Base-by-base conservation (phyloP, 2,113 vertebrate genomes). In the Eulemur rufifrons region DNA sequence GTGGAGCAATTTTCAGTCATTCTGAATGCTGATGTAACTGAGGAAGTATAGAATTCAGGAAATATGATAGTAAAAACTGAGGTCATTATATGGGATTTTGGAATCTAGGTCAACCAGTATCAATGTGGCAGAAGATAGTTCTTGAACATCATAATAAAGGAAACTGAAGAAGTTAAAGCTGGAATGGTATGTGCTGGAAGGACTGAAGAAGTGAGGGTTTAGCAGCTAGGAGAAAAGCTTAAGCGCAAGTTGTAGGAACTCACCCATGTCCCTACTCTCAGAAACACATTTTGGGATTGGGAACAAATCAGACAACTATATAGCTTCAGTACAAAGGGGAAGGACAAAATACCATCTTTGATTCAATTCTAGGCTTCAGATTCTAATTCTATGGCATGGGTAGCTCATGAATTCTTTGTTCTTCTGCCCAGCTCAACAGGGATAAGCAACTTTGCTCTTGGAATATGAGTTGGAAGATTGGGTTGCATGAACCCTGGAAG, bases 361-460 rank as follows among this genome's bases (percentile, higher is more conserved):
- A 93, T 89, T 76, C 82, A 66, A 82, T 95, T 95, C 45, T 76
- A 95, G 81, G n/a, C 20, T 92, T 89, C 18, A 54, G 21, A 85
- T 11, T 74, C n/a, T 95, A 93, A 94, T 93, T 85, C 85, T 82
- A 8, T 69, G 59, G 32, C 47, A 69, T 21, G 18, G n/a, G 6
- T 78, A 64, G 20, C 56, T 92, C 64, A 21, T 29, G 42, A 15
- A 27, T 54, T 92, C 64, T 96, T 76, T 96, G 15, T 87, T 95
- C 59, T 2, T 77, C 45, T 95, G 69, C 92, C 87, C 90, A 39
- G 1, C 76, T 86, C 80, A 32, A 10, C 25, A 45, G 37, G 59
- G 68, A 89, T 92, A 32, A 89, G 27, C 4, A 68, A 37, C 10
- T 29, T 73, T 84, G 25, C 52, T 90, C 37, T 89, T 52, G 32